phyloP scores from a whole-genome alignment of 2,113 vertebrate genomes.

The Menura novaehollandiae region DNA sequence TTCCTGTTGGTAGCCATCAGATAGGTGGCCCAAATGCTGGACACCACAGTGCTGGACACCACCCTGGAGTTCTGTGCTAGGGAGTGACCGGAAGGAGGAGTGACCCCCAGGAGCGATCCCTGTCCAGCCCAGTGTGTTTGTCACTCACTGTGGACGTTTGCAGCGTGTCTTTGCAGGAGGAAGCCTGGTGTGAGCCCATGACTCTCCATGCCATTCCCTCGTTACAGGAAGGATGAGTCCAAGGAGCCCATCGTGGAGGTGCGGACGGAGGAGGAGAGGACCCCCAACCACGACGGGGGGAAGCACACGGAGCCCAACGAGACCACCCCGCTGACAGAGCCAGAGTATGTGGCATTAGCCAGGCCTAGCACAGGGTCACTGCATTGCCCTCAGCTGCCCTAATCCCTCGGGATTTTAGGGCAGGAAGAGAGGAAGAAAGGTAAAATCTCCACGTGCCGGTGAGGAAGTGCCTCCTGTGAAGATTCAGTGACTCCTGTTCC shows the following conservation, averaged over 20 bases:
- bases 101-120: not conserved
- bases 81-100: not conserved
- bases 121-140: no score
- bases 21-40: not conserved
- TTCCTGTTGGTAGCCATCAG: not conserved
- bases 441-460: not conserved
- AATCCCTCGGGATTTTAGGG: not conserved
- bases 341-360: conserved; percentile 82
- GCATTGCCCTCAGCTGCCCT: not conserved
- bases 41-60: not conserved
- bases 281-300: conserved; percentile 93
- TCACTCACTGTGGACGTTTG: accelerated
- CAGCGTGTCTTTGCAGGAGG: not conserved
- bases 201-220: not conserved
- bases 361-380: not conserved
- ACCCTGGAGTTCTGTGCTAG: not conserved
- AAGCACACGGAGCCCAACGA: conserved; percentile 93
- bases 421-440: not conserved
- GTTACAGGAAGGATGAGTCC: conserved; percentile 91
- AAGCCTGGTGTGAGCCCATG: not conserved
- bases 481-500: not conserved
- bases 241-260: conserved; percentile 98
- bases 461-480: not conserved
- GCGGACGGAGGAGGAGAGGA: conserved; percentile 89
- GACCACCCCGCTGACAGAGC: conserved; percentile 94